Conservation (phyloP, 2,888 invertebrate genomes). For the Chrysina gloriosa region DNA sequence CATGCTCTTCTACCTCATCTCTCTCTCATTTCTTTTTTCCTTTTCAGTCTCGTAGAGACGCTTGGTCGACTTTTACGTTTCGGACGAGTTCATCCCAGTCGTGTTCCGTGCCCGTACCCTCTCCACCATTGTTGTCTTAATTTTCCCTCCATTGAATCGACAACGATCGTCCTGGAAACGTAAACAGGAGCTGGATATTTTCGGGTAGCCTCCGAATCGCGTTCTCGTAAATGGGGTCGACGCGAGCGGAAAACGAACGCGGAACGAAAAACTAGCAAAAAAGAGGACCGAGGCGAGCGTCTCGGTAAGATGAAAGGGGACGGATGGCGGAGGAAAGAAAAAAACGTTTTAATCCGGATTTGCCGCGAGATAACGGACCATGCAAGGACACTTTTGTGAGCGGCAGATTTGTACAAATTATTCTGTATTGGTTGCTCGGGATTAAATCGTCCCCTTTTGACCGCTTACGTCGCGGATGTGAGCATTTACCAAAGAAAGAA, state of each 20-base stretch:
- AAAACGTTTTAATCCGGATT: constrained; percentile 29
- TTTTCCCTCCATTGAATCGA: constrained; percentile 30
- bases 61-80: background rate
- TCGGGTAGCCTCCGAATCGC: background rate
- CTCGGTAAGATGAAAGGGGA: too few relatives aligned
- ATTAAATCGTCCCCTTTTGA: background rate
- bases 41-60: too few relatives aligned
- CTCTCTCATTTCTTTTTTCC: too few relatives aligned
- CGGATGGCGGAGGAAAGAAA: background rate
- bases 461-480: background rate
- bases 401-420: constrained; percentile 12
- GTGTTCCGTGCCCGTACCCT: background rate
- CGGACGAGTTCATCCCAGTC: constrained; percentile 6
- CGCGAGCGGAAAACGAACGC: background rate
- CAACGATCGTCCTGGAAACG: constrained; percentile 21
- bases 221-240: background rate
- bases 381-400: constrained; percentile 17
- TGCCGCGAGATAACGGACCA: constrained; percentile 19
- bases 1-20: too few relatives aligned
- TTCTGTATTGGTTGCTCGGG: background rate
- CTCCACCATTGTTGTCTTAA: constrained; percentile 21
- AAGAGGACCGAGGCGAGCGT: too few relatives aligned
- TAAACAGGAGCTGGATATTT: constrained; percentile 15
- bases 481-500: background rate
- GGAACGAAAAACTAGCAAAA: background rate